These are phyloP conservation scores for Alfaro cultratus DNA, from an alignment of 2,797 vertebrate genomes.

Conservation along the genomic window DNA sequence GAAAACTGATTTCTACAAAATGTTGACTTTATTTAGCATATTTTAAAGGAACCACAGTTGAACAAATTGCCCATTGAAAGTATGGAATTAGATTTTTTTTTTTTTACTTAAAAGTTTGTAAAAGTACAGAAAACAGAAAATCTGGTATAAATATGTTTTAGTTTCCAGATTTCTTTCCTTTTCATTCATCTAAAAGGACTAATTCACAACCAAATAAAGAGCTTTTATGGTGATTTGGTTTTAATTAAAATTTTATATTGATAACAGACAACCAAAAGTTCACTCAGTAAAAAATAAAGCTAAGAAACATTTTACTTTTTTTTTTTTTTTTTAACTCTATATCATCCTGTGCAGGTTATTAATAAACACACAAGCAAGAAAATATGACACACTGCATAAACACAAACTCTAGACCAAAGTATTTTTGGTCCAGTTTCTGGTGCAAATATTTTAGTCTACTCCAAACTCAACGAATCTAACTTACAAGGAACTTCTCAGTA, in stretches of 20 bases:
- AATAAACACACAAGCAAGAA: background rate
- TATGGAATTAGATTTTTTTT: background rate
- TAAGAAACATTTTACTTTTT: background rate
- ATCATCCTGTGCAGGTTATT: background rate
- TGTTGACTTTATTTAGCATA: background rate
- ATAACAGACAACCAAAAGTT: background rate
- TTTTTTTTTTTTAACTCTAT: background rate
- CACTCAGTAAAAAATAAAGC: background rate
- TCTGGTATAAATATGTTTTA: background rate
- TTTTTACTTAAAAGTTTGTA: background rate
- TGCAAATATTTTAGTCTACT: too few relatives aligned
- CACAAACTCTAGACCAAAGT: too few relatives aligned
- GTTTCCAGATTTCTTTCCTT: background rate
- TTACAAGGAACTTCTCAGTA: too few relatives aligned
- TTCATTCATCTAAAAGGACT: background rate
- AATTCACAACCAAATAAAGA: background rate
- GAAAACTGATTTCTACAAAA: too few relatives aligned
- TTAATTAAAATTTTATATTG: background rate
- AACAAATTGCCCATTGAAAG: background rate
- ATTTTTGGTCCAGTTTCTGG: too few relatives aligned
- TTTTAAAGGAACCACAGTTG: background rate
- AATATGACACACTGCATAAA: background rate
- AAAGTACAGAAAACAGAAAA: background rate
- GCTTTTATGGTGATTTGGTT: background rate
- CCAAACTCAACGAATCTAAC: too few relatives aligned